A percentile compares a stretch with the other conserved stretches of the same genome.
Evolutionary conservation across 2,113 vertebrate species (phyloP).

Genomic region (Garra rufa): DNA sequence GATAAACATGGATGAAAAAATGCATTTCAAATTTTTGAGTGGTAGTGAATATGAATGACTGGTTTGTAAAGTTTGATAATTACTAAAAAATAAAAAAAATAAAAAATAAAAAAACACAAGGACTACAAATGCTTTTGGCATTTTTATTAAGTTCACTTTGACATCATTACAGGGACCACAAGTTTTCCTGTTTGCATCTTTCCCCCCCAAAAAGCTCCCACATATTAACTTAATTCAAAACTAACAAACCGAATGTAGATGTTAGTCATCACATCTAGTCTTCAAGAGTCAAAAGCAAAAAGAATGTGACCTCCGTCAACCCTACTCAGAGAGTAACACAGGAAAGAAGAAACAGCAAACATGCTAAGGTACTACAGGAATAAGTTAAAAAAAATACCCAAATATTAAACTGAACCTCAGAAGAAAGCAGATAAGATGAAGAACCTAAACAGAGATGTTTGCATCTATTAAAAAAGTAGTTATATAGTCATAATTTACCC

Average conservation of each 20-base stretch:
- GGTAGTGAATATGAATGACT: neutral
- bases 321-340: slow-evolving; percentile 54
- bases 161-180: slow-evolving; percentile 80
- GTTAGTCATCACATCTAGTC: slow-evolving; percentile 69
- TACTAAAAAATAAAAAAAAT: neutral
- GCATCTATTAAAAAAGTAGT: slow-evolving; percentile 41
- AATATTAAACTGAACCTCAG: slow-evolving; percentile 51
- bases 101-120: neutral
- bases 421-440: slow-evolving; percentile 21
- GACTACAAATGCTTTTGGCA: slow-evolving; percentile 34
- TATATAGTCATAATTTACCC: slow-evolving; percentile 7
- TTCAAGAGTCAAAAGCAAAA: slow-evolving; percentile 59
- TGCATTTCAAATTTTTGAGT: neutral
- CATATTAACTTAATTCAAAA: slow-evolving; percentile 68
- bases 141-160: slow-evolving; percentile 81
- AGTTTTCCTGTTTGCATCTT: slow-evolving; percentile 54
- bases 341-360: slow-evolving; percentile 55
- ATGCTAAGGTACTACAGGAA: slow-evolving; percentile 61
- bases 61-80: neutral
- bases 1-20: too few relatives aligned
- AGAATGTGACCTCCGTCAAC: slow-evolving; percentile 52
- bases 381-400: slow-evolving; percentile 45
- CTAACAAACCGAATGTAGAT: slow-evolving; percentile 71
- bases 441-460: slow-evolving; percentile 49
- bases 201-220: slow-evolving; percentile 60